Conservation (phyloP, 2,888 invertebrate genomes). For the Lottia gigantea region DNA sequence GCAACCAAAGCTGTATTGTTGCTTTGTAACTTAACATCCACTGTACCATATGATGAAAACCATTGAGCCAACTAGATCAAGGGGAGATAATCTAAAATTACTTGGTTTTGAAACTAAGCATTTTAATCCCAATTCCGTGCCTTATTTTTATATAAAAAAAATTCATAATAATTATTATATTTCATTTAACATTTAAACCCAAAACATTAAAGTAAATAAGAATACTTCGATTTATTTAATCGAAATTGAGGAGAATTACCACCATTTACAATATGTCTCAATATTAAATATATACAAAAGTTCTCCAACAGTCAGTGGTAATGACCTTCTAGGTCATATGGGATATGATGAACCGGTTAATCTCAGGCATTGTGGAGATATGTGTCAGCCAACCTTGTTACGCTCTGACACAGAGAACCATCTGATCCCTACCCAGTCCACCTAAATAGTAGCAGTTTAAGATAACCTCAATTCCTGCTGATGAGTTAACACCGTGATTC, state of each 20-base stretch:
- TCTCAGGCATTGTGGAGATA: constrained; percentile 1
- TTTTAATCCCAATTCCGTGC: background rate
- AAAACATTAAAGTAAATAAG: too few species aligned
- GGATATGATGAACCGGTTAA: constrained; percentile 10
- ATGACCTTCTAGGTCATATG: constrained; percentile 9
- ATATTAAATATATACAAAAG: too few species aligned
- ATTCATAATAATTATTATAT: background rate
- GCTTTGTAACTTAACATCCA: constrained; percentile 75
- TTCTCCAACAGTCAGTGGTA: background rate
- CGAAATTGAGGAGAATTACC: too few species aligned
- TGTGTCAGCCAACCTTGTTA: constrained; percentile 11
- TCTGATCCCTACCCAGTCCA: background rate
- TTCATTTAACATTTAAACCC: background rate
- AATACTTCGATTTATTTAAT: too few species aligned
- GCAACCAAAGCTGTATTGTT: constrained; percentile 74
- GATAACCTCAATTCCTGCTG: too few species aligned
- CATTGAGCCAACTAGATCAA: constrained; percentile 58
- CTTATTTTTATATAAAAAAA: background rate
- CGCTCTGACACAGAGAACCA: constrained; percentile 9
- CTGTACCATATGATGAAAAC: constrained; percentile 74
- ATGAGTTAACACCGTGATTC: too few species aligned
- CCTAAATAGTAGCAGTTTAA: too few species aligned
- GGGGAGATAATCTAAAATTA: background rate
- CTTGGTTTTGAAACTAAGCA: background rate
- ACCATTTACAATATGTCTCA: too few species aligned